Evolutionary conservation across 2,888 invertebrate genomes (phyloP), one percentile per base, ranked within the genome.

Genomic region (Ferrisia virgata): DNA sequence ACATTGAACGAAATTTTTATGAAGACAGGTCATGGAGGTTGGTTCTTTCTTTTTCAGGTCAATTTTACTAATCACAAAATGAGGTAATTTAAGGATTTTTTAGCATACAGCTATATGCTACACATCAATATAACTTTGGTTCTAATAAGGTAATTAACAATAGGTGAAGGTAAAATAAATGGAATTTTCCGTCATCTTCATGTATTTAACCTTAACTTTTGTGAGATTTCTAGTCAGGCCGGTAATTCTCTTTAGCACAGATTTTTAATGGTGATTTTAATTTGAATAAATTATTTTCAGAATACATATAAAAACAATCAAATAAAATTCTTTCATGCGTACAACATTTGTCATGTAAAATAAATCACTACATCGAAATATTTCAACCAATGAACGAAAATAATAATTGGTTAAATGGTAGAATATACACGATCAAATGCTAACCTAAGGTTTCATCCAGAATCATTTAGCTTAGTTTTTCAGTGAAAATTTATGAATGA

Each of bases 1-100:
- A 76, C 36, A 76, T 76, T 11, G 72, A 76, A 36, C 72, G 22
- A 33, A 76, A 76, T 25, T 36, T 36, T 76, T 76, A 76, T 76
- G 36, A 76, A 76, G 36, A 36, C 72, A 36, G 72, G 33, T 76
- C 33, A 76, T 64, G 64, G 11, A 64, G 28, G 64, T 64, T 76
- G n/a, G 36, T 76, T 76, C 3, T 36, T 18, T 36, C 36, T 36
- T 36, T 76, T 36, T 15, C 72, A 18, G 64, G 64, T 64, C 31
- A 64, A 47, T 15, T 28, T 64, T 15, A 28, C 64, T 28, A 64
- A 64, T 64, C 11, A 39, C 39, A 31, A 15, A 64, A 64, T 53
- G 22, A 18, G 18, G 22, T 53, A 47, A 47, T 53, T 22, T n/a
- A n/a, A n/a, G 15, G n/a, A n/a, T 22, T 53, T 53, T 53, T 22